Evolutionary conservation across 2,888 invertebrate species (phyloP), one percentile per base, ranked within the genome.

Genomic region (Ichneumoninae sp.): DNA sequence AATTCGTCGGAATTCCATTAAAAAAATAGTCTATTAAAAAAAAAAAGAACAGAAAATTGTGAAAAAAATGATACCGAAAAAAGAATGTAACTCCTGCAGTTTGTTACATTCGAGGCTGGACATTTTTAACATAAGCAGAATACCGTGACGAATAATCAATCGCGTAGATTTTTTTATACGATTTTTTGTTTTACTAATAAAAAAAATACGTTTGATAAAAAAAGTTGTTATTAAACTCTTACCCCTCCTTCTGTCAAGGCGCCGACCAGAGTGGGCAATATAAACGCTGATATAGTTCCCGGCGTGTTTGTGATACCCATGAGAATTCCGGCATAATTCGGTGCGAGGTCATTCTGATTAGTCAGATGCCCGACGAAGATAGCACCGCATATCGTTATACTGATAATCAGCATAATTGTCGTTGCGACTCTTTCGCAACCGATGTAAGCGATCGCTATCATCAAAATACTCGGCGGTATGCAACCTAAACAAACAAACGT

Each of bases 271-370:
- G 89, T 90, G 3, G 93, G 93, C 40, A 93, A 81, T 66, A 93
- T 7, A 76, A 93, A 92, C 2, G 93, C 93, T 0, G 93, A 91
- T 74, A 93, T 89, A 0, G 93, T 93, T 50, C 93, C 93, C 0
- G 93, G 93, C 0, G 92, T 92, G 83, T 93, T 93, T 13, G 93
- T 93, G n/a, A 93, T 92, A 0, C 93, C 93, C 93, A 93, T 93
- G 47, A 93, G 87, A 81, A 93, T 92, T 4, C 93, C 93, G 13
- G 93, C 93, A 71, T 91, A 93, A 87, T 93, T 93, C 10, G 93
- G 93, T 0, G 93, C 92, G 16, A 93, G 87, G 83, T 93, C 93
- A 79, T 92, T 93, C 30, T 93, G 93, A 89, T 93, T 93, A 57
- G 87, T 88, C 19, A 93, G 89, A 85, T 93, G 93, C 3, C 93